Evolutionary conservation across 2,797 vertebrate species (phyloP).

Genomic region (Hemitrygon akajei): DNA sequence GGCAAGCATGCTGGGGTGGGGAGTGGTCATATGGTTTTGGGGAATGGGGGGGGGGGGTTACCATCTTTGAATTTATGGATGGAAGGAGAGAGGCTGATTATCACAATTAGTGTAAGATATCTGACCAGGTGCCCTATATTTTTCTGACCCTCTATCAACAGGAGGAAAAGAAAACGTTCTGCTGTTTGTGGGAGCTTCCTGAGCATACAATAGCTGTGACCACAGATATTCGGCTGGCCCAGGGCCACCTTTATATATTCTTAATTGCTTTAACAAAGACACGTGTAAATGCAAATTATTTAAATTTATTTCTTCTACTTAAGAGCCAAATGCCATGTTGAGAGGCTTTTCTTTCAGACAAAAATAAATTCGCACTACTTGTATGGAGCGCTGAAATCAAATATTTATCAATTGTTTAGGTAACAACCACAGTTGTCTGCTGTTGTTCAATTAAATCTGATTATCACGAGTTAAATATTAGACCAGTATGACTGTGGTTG

Average conservation of each 20-base stretch:
- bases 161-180: neutral
- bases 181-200: neutral
- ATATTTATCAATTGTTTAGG: neutral
- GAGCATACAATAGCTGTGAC: neutral
- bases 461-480: conserved; percentile 31
- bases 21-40: neutral
- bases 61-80: neutral
- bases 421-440: neutral
- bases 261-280: neutral
- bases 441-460: neutral
- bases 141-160: neutral
- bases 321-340: neutral
- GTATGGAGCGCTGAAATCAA: neutral
- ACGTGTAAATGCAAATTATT: neutral
- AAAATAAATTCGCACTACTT: neutral
- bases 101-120: neutral
- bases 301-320: neutral
- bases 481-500: neutral
- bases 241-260: neutral
- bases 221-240: neutral
- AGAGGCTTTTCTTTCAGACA: neutral
- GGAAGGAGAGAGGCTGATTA: neutral
- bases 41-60: neutral
- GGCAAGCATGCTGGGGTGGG: neutral
- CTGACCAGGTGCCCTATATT: no score